These are phyloP conservation scores for Penaeus chinensis DNA, from an alignment of 1,140 invertebrate species.

Conservation along the genomic window DNA sequence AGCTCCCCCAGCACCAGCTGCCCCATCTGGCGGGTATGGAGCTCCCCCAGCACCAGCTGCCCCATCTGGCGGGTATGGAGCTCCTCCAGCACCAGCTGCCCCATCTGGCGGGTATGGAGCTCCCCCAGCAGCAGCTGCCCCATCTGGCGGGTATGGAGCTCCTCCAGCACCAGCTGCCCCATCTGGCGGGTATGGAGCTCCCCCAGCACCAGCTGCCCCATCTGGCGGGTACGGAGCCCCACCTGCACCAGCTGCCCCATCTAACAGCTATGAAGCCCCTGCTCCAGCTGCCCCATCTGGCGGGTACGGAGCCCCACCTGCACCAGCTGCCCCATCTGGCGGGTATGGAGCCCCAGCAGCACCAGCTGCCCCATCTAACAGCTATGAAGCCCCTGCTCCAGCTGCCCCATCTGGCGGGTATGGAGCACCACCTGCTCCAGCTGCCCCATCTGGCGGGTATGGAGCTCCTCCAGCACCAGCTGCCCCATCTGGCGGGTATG, in stretches of 20 bases:
- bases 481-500: background rate
- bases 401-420: background rate
- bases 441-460: background rate
- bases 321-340: background rate
- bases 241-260: background rate
- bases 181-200: too few species aligned
- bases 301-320: background rate
- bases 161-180: background rate
- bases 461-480: background rate
- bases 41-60: too few species aligned
- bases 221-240: background rate
- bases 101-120: background rate
- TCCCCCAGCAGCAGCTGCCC: background rate
- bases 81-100: background rate
- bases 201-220: background rate
- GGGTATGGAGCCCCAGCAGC: background rate
- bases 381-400: slow-evolving; percentile 3
- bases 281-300: background rate
- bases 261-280: background rate
- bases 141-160: background rate
- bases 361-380: background rate
- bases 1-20: too few species aligned
- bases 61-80: too few species aligned
- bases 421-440: background rate
- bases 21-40: too few species aligned